These are phyloP conservation scores for Dysmachus trigonus DNA, from an alignment of 2,888 invertebrate species.

Conservation along the genomic window DNA sequence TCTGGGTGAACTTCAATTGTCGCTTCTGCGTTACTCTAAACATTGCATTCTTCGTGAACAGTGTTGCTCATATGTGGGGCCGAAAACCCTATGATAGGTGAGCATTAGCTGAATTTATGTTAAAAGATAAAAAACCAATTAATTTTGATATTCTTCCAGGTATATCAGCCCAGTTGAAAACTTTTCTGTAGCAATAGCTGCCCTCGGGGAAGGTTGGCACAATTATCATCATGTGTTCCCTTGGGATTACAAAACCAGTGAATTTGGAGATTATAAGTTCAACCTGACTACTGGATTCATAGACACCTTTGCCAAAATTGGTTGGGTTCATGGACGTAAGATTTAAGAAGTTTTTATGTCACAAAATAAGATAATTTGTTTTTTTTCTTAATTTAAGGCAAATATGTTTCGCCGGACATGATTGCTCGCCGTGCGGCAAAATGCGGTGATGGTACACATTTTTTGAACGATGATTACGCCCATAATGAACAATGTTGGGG, in stretches of 20 bases:
- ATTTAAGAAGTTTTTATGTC: slow-evolving; percentile 46
- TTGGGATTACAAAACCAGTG: slow-evolving; percentile 75
- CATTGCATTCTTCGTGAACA: slow-evolving; percentile 94
- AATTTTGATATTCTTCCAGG: slow-evolving; percentile 61
- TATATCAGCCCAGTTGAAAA: slow-evolving; percentile 79
- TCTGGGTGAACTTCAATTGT: slow-evolving; percentile 83
- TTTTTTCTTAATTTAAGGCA: slow-evolving; percentile 57
- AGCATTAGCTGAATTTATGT: slow-evolving; percentile 52
- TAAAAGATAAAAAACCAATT: too few relatives aligned
- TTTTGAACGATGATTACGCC: slow-evolving; percentile 60
- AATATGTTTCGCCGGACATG: slow-evolving; percentile 70
- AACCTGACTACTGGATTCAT: slow-evolving; percentile 85
- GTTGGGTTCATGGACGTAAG: slow-evolving; percentile 83
- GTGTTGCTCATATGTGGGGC: slow-evolving; percentile 94
- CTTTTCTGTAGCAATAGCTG: slow-evolving; percentile 76
- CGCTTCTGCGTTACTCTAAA: slow-evolving; percentile 87
- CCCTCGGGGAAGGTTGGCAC: slow-evolving; percentile 85
- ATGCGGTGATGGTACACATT: slow-evolving; percentile 70
- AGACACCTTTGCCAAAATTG: slow-evolving; percentile 79
- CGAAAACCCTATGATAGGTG: slow-evolving; percentile 89
- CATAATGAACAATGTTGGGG: slow-evolving; percentile 68
- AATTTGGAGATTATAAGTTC: slow-evolving; percentile 70
- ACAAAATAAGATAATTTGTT: background rate
- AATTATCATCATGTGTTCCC: slow-evolving; percentile 83
- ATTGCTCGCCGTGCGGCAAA: slow-evolving; percentile 68